phyloP scores from a whole-genome alignment of 2,888 invertebrate species.

The Synergus gifuensis region DNA sequence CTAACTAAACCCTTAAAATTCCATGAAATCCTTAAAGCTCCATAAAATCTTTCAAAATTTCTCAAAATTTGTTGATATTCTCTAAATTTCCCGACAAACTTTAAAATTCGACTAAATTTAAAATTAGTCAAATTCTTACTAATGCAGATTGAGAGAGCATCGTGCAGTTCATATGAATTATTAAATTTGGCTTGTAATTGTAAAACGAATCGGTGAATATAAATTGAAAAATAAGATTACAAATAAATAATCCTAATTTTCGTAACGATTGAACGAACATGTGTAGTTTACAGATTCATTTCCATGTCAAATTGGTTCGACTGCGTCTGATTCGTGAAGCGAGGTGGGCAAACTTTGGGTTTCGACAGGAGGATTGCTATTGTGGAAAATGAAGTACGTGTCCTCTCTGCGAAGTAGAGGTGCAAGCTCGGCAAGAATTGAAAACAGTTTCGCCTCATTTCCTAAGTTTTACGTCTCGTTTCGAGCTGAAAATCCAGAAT shows the following conservation, averaged over 20 bases:
- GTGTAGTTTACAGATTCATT: constrained; percentile 28
- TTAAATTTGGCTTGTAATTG: no score
- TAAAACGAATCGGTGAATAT: neutral
- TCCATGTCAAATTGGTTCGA: constrained; percentile 23
- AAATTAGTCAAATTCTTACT: no score
- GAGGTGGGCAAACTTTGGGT: constrained; percentile 25
- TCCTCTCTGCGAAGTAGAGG: constrained; percentile 47
- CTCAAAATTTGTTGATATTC: no score
- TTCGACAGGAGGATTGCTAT: constrained; percentile 20
- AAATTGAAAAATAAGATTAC: constrained; percentile 23
- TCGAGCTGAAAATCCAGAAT: constrained; percentile 45
- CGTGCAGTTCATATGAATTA: no score
- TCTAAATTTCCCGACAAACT: no score
- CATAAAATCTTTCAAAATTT: no score
- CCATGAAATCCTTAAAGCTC: no score
- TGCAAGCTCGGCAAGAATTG: constrained; percentile 53
- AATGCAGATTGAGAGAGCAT: no score
- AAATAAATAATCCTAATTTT: constrained; percentile 17
- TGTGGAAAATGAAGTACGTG: constrained; percentile 46
- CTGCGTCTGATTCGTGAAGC: neutral
- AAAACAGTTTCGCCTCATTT: constrained; percentile 50
- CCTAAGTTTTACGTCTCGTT: constrained; percentile 52
- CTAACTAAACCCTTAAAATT: no score
- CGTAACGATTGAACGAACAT: constrained; percentile 30
- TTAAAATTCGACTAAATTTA: no score